phyloP scores from a whole-genome alignment of 2,113 vertebrate genomes.

The Malurus cyaneus region DNA sequence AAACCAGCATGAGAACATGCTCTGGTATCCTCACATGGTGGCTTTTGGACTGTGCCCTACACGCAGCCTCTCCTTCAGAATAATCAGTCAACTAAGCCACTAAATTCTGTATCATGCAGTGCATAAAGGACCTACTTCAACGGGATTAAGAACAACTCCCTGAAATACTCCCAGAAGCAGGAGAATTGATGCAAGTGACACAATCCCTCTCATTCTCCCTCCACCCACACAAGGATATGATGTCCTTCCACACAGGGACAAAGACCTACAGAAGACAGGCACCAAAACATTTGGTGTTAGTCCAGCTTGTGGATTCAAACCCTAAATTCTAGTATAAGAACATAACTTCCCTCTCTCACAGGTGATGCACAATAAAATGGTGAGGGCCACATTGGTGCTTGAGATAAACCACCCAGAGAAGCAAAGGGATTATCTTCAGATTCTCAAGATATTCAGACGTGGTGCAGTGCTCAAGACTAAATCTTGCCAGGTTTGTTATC shows the following conservation, averaged over 20 bases:
- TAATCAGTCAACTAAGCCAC: not conserved
- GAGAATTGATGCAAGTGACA: not conserved
- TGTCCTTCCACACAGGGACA: accelerated
- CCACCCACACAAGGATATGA: not conserved
- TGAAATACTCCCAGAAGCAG: not conserved
- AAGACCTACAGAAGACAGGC: not conserved
- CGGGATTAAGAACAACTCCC: not conserved
- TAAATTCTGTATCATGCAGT: not conserved
- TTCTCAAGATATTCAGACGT: not conserved
- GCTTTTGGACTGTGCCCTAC: not conserved
- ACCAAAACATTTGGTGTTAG: not conserved
- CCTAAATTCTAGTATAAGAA: not conserved
- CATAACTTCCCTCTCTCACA: not conserved
- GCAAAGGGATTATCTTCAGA: not conserved
- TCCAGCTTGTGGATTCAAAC: not conserved
- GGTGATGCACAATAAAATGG: not conserved
- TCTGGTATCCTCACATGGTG: not conserved
- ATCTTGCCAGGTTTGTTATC: not conserved
- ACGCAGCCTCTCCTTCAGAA: not conserved
- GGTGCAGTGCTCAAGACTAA: not conserved
- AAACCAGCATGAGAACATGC: not conserved
- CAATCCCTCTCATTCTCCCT: not conserved
- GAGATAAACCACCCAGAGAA: not conserved
- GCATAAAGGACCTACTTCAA: not conserved
- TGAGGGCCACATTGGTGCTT: not conserved